These are phyloP conservation scores for Nemopilema nomurai DNA, from an alignment of 30 jellyfish, hydroid and myxozoan species.

Conservation along the genomic window DNA sequence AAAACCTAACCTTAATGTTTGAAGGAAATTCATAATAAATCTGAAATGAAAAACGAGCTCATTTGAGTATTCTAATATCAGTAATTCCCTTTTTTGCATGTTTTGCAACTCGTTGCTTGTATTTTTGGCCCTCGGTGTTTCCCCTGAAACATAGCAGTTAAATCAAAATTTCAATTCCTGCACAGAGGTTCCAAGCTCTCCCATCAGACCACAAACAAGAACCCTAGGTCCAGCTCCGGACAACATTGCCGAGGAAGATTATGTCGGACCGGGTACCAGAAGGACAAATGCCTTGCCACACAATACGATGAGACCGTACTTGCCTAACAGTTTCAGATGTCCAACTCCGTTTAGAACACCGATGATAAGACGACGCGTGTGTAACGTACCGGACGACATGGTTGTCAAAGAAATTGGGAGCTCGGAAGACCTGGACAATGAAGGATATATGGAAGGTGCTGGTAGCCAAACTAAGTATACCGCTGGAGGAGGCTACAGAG, in stretches of 20 bases:
- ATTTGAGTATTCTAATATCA: no score
- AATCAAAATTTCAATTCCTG: no score
- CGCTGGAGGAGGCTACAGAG: neutral
- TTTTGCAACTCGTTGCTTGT: no score
- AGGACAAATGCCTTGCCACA: no score
- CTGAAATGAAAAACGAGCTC: no score
- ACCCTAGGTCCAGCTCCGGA: slow-evolving; percentile 18
- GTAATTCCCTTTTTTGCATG: no score
- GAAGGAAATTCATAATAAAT: no score
- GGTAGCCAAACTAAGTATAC: neutral
- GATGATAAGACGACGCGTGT: neutral
- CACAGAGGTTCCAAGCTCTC: no score
- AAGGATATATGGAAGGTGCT: neutral
- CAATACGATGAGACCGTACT: no score
- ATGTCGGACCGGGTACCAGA: neutral
- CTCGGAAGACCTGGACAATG: neutral
- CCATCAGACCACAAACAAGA: slow-evolving; percentile 4
- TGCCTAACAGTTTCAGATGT: neutral
- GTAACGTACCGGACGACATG: neutral
- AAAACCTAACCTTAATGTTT: no score
- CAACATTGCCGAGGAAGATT: neutral
- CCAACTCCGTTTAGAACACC: slow-evolving; percentile 19
- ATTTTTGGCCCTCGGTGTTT: neutral
- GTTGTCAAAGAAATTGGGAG: slow-evolving; percentile 12
- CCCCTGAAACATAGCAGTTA: neutral